A percentile compares a stretch with the other conserved stretches of the same genome.
These are phyloP conservation scores for Drosophila nannoptera DNA, from an alignment of 1,140 invertebrate species.

Conservation along the genomic window DNA sequence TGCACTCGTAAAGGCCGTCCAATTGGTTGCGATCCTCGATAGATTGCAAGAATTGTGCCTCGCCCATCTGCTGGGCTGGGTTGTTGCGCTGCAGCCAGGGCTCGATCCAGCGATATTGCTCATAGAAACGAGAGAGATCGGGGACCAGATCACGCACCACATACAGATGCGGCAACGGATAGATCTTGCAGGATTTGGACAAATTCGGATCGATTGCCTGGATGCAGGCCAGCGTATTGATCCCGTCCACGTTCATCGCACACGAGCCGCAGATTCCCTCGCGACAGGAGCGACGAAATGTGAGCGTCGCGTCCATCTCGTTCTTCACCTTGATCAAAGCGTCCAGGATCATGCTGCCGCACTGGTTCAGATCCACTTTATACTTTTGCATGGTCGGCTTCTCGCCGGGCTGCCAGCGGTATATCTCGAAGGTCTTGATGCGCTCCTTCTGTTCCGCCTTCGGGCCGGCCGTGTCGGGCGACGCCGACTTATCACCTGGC, in stretches of 20 bases:
- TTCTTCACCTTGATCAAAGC: slow-evolving; percentile 98
- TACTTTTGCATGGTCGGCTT: slow-evolving; percentile 94
- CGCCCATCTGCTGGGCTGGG: slow-evolving; percentile 82
- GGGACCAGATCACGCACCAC: slow-evolving; percentile 97
- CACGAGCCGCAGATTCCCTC: slow-evolving; percentile 99
- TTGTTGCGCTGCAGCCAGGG: slow-evolving; percentile 93
- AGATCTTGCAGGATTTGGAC: slow-evolving; percentile 79
- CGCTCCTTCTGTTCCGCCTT: slow-evolving; percentile 8
- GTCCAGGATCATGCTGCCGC: slow-evolving; percentile 98
- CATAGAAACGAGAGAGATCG: slow-evolving; percentile 95
- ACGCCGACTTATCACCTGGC: too few relatives aligned
- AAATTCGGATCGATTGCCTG: slow-evolving; percentile 38
- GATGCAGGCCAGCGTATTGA: slow-evolving; percentile 94
- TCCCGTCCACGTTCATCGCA: slow-evolving; percentile 98
- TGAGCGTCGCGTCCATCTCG: slow-evolving; percentile 96
- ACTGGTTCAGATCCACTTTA: slow-evolving; percentile 93
- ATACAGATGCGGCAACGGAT: slow-evolving; percentile 98
- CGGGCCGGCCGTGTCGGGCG: too few relatives aligned
- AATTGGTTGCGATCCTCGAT: slow-evolving; percentile 93
- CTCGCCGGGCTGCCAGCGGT: slow-evolving; percentile 92
- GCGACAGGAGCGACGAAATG: slow-evolving; percentile 95
- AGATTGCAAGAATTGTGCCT: slow-evolving; percentile 89
- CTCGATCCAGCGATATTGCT: slow-evolving; percentile 94
- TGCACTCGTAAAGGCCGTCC: slow-evolving; percentile 97
- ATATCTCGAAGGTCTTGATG: slow-evolving; percentile 91